These are phyloP conservation scores for Rostratula benghalensis DNA, from an alignment of 2,113 vertebrate genomes.

Conservation along the genomic window DNA sequence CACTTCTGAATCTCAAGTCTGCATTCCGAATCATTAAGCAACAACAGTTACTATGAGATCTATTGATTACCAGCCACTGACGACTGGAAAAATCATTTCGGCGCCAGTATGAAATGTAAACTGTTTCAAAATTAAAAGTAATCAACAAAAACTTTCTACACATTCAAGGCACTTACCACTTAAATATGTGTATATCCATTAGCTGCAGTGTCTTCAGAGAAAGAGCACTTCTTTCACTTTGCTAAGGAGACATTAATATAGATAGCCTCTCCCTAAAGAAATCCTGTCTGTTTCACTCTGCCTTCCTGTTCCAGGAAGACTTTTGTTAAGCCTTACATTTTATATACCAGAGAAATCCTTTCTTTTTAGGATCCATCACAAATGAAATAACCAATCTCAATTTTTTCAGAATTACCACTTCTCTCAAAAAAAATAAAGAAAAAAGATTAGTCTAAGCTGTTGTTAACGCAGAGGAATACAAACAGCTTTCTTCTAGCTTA, in stretches of 20 bases:
- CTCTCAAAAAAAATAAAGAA: not conserved
- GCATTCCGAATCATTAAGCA: not conserved
- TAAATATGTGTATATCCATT: not conserved
- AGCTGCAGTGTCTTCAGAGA: not conserved
- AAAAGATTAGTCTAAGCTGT: not conserved
- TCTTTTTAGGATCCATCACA: constrained; percentile 30
- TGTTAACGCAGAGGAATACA: not conserved
- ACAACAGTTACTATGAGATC: not conserved
- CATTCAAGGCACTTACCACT: constrained; percentile 26
- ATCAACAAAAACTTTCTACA: not conserved
- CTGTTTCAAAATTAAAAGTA: not conserved
- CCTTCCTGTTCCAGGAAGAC: constrained; percentile 61
- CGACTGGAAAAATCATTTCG: constrained; percentile 28
- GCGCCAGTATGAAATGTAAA: accelerated
- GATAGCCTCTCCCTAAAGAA: constrained; percentile 27
- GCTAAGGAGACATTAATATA: not conserved
- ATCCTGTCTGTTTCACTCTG: not conserved
- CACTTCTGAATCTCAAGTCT: not conserved
- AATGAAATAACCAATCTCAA: not conserved
- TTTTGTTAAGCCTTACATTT: constrained; percentile 43
- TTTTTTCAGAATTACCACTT: not conserved
- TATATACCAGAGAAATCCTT: not conserved
- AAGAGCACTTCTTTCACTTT: not conserved
- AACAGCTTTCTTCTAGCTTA: constrained; percentile 46
- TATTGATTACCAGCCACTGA: not conserved